Evolutionary conservation across 2,888 invertebrate genomes (phyloP).

Genomic region (Melolontha melolontha): DNA sequence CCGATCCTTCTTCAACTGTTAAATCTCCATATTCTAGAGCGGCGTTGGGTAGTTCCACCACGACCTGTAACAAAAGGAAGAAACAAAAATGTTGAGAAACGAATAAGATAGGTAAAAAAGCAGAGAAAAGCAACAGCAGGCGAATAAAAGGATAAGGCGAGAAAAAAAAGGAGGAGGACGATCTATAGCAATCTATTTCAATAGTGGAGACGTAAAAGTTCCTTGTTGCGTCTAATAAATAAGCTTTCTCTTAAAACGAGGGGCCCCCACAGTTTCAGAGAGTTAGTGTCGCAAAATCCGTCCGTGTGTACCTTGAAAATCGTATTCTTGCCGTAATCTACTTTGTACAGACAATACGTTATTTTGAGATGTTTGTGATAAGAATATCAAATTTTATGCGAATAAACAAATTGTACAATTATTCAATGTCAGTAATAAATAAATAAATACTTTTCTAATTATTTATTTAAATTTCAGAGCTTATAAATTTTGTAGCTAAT

Average conservation of each 20-base stretch:
- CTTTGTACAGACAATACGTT: constrained; percentile 12
- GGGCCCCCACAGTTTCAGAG: constrained; percentile 7
- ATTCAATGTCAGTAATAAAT: too few relatives aligned
- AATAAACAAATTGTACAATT: too few relatives aligned
- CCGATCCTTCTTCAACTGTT: constrained; percentile 83
- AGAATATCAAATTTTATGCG: too few relatives aligned
- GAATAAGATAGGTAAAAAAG: constrained; percentile 4
- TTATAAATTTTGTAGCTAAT: too few relatives aligned
- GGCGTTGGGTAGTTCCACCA: constrained; percentile 85
- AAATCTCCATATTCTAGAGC: constrained; percentile 94
- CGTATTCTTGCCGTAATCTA: constrained; percentile 2
- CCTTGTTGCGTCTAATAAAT: constrained; percentile 34
- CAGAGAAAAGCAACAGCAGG: background rate
- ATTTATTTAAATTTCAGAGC: too few relatives aligned
- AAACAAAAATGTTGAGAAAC: background rate
- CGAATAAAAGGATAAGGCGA: constrained; percentile 2
- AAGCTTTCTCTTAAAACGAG: constrained; percentile 21
- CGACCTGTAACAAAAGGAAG: constrained; percentile 72
- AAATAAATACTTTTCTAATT: too few relatives aligned
- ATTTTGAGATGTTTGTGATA: too few relatives aligned
- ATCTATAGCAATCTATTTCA: constrained; percentile 32
- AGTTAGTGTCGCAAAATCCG: constrained; percentile 14
- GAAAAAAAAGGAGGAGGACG: constrained; percentile 1
- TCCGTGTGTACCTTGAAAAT: constrained; percentile 4
- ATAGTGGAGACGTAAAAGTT: constrained; percentile 32